Percentiles rank a stretch among this genome's conserved stretches.
phyloP scores from a whole-genome alignment of 2,113 vertebrate genomes.

The Anser cygnoides region DNA sequence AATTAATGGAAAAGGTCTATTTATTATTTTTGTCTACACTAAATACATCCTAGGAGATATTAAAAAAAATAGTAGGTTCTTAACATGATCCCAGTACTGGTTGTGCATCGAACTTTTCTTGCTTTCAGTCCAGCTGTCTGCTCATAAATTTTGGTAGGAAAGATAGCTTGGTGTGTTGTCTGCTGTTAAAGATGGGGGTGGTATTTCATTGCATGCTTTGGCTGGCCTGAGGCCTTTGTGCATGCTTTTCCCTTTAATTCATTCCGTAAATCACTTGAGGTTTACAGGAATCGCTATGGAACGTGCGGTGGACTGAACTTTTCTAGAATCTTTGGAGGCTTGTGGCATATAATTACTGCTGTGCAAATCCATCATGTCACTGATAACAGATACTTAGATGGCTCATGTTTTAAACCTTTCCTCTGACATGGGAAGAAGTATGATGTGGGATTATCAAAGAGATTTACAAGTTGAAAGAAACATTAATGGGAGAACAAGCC shows the following conservation, averaged over 20 bases:
- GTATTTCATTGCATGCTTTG: slow-evolving; percentile 36
- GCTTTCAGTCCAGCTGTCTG: slow-evolving; percentile 41
- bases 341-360: slow-evolving; percentile 35
- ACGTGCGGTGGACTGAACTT: slow-evolving; percentile 3
- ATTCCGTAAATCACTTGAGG: slow-evolving; percentile 29
- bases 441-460: background rate
- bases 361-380: slow-evolving; percentile 18
- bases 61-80: background rate
- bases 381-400: background rate
- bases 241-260: slow-evolving; percentile 46
- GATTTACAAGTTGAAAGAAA: background rate
- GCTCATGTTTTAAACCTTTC: background rate
- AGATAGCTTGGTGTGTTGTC: background rate
- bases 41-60: background rate
- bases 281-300: background rate
- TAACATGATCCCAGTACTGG: background rate
- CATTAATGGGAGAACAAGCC: background rate
- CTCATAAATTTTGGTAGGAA: slow-evolving; percentile 44
- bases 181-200: background rate
- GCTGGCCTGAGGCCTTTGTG: slow-evolving; percentile 22
- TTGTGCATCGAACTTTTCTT: slow-evolving; percentile 21
- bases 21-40: background rate
- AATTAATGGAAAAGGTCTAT: background rate
- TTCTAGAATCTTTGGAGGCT: slow-evolving; percentile 27
- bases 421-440: background rate